These are phyloP conservation scores for Dastarcus helophoroides DNA, from an alignment of 2,888 invertebrate species.

Conservation along the genomic window DNA sequence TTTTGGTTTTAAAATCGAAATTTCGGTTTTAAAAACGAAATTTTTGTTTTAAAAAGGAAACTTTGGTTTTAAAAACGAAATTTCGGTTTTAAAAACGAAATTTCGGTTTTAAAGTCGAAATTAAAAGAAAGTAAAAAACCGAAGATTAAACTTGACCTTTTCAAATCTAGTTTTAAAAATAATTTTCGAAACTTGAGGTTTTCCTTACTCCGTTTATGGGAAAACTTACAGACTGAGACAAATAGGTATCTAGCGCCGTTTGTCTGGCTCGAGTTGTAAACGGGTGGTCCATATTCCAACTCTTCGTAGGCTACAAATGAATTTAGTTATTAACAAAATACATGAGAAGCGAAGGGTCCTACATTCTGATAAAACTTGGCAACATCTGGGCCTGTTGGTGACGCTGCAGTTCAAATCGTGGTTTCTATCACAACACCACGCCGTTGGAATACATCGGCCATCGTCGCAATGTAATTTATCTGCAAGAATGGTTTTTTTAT, in stretches of 20 bases:
- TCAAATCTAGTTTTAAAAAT: too few relatives aligned
- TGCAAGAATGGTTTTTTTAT: constrained; percentile 21
- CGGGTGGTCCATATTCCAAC: constrained; percentile 25
- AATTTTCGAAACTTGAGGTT: too few relatives aligned
- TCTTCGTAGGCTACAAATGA: constrained; percentile 29
- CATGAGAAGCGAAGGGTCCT: constrained; percentile 16
- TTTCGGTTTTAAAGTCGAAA: too few relatives aligned
- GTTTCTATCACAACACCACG: constrained; percentile 42
- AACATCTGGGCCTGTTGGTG: constrained; percentile 37
- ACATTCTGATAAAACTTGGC: constrained; percentile 33
- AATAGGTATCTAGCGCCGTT: constrained; percentile 31
- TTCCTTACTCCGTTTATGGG: background rate
- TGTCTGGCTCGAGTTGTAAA: constrained; percentile 22
- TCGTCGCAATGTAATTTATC: constrained; percentile 39
- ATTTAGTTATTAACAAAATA: constrained; percentile 1
- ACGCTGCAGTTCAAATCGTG: constrained; percentile 38
- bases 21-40: too few relatives aligned
- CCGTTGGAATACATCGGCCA: constrained; percentile 41
- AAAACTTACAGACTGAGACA: constrained; percentile 32
- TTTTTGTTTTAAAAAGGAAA: too few relatives aligned
- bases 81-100: too few relatives aligned
- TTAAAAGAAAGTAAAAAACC: too few relatives aligned
- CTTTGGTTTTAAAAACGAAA: too few relatives aligned
- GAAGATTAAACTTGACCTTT: too few relatives aligned
- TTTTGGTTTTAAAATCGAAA: too few relatives aligned